A percentile compares a stretch with the other conserved stretches of the same genome.
These are phyloP conservation scores for Odontomachus brunneus DNA, from an alignment of 1,140 invertebrate species.

Conservation along the genomic window DNA sequence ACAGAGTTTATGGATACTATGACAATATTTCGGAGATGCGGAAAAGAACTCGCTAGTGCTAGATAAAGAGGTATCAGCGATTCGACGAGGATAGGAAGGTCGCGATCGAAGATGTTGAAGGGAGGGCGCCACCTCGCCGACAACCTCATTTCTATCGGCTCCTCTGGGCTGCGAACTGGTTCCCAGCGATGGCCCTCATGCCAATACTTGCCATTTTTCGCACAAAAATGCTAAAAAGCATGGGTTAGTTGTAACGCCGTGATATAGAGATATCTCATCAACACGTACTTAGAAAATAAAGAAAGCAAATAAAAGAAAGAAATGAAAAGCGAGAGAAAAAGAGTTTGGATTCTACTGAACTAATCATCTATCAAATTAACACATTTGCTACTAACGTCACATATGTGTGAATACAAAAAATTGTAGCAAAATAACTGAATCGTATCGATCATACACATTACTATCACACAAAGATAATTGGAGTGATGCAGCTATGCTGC, in stretches of 20 bases:
- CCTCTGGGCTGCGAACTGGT: conserved; percentile 6
- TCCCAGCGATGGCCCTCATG: background rate
- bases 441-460: too few species aligned
- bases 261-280: background rate
- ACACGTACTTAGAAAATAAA: background rate
- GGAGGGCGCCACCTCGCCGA: conserved; percentile 80
- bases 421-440: too few species aligned
- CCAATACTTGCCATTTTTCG: conserved; percentile 2
- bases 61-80: conserved; percentile 13
- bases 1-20: background rate
- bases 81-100: background rate
- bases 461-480: too few species aligned
- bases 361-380: too few species aligned
- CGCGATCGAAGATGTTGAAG: conserved; percentile 77
- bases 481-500: too few species aligned
- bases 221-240: background rate
- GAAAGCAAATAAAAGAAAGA: too few species aligned
- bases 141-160: conserved; percentile 68
- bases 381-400: too few species aligned
- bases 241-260: background rate
- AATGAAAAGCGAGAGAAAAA: too few species aligned
- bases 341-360: too few species aligned
- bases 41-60: background rate
- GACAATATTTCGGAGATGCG: background rate
- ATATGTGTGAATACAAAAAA: too few species aligned